These are phyloP conservation scores for Sitophilus oryzae DNA, from an alignment of 1,140 invertebrate genomes.

Conservation along the genomic window DNA sequence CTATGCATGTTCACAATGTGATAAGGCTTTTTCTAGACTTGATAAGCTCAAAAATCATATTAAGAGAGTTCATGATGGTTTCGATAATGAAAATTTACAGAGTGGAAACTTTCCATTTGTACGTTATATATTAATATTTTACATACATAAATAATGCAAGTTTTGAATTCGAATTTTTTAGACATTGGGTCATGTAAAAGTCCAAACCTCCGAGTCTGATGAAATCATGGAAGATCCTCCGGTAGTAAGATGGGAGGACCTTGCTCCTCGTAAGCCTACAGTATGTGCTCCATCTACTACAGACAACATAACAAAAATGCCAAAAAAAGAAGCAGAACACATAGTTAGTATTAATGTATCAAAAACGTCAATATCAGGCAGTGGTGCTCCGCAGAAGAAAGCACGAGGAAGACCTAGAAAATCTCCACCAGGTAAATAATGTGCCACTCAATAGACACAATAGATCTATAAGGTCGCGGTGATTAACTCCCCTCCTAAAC, in stretches of 20 bases:
- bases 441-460: neutral
- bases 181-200: constrained; percentile 24
- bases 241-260: constrained; percentile 13
- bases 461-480: too few relatives aligned
- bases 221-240: constrained; percentile 5
- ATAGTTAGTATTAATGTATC: too few relatives aligned
- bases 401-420: constrained; percentile 30
- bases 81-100: constrained; percentile 15
- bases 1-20: constrained; percentile 53
- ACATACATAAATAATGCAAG: too few relatives aligned
- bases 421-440: constrained; percentile 24
- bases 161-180: neutral
- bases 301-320: too few relatives aligned
- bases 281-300: neutral
- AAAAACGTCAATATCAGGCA: too few relatives aligned
- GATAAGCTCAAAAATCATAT: constrained; percentile 54
- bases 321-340: too few relatives aligned
- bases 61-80: constrained; percentile 32
- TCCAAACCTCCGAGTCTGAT: constrained; percentile 3
- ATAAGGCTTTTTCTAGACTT: constrained; percentile 59
- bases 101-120: constrained; percentile 10
- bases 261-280: neutral
- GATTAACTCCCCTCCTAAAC: too few relatives aligned
- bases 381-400: constrained; percentile 18
- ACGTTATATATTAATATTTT: constrained; percentile 16